These are phyloP conservation scores for Adelosebastes latens DNA, from an alignment of 2,797 vertebrate genomes.

Conservation along the genomic window DNA sequence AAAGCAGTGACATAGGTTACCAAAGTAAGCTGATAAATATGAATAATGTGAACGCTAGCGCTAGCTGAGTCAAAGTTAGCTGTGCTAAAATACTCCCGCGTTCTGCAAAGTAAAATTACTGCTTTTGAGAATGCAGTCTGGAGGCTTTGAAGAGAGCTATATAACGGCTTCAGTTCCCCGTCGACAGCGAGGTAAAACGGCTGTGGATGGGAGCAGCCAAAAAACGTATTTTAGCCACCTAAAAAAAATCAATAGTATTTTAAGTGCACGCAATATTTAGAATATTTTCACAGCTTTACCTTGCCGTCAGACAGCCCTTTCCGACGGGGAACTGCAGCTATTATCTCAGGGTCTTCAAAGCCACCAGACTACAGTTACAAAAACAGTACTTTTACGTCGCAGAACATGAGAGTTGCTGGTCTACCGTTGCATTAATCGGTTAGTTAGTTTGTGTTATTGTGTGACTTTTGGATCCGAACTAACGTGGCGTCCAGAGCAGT, in stretches of 20 bases:
- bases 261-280: background rate
- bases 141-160: background rate
- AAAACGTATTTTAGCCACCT: background rate
- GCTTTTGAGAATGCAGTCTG: background rate
- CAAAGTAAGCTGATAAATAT: background rate
- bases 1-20: background rate
- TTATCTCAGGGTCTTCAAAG: fast-evolving
- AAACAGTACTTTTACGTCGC: background rate
- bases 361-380: background rate
- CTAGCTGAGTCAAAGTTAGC: background rate
- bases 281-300: background rate
- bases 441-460: background rate
- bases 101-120: background rate
- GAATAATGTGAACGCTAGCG: background rate
- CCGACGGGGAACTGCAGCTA: background rate
- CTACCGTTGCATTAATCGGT: background rate
- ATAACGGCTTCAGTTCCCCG: background rate
- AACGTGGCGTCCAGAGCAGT: background rate
- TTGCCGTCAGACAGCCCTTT: too few relatives aligned
- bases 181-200: fast-evolving
- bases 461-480: background rate
- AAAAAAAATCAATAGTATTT: background rate
- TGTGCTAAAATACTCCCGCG: background rate
- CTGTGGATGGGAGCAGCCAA: background rate
- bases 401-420: background rate